phyloP scores from a whole-genome alignment of 2,888 invertebrate species.

The Phengaris arion region DNA sequence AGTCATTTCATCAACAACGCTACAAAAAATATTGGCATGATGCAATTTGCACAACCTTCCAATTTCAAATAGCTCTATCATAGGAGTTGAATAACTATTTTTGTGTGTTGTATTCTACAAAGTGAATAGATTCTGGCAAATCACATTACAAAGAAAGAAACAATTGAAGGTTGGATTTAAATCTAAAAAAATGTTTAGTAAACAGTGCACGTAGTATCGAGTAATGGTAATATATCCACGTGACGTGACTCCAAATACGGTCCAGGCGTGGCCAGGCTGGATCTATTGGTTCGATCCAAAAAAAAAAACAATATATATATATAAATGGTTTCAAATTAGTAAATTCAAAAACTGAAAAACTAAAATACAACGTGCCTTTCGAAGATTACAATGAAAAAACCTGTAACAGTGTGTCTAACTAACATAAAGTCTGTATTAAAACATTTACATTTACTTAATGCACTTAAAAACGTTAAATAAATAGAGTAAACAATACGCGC shows the following conservation, averaged over 20 bases:
- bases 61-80: not conserved
- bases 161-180: slow-evolving; percentile 1
- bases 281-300: not conserved
- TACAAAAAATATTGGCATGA: not conserved
- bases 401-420: not conserved
- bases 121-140: not conserved
- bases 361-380: not conserved
- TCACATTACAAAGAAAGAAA: slow-evolving; percentile 10
- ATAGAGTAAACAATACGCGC: slow-evolving; percentile 31
- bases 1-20: not conserved
- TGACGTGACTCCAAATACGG: slow-evolving; percentile 1
- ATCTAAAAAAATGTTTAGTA: slow-evolving; percentile 7
- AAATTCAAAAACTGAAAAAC: not conserved
- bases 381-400: not conserved
- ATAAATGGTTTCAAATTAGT: not conserved
- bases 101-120: not conserved
- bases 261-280: slow-evolving; percentile 7
- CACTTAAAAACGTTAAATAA: slow-evolving; percentile 7
- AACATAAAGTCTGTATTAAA: not conserved
- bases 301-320: not conserved
- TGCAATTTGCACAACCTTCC: not conserved
- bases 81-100: not conserved
- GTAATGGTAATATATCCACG: slow-evolving; percentile 27
- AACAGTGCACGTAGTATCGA: slow-evolving; percentile 22
- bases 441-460: slow-evolving; percentile 13